A percentile compares a stretch with the other conserved stretches of the same genome.
Conservation (phyloP, 2,797 vertebrate genomes). For the Neosilurus mollespiculum region DNA sequence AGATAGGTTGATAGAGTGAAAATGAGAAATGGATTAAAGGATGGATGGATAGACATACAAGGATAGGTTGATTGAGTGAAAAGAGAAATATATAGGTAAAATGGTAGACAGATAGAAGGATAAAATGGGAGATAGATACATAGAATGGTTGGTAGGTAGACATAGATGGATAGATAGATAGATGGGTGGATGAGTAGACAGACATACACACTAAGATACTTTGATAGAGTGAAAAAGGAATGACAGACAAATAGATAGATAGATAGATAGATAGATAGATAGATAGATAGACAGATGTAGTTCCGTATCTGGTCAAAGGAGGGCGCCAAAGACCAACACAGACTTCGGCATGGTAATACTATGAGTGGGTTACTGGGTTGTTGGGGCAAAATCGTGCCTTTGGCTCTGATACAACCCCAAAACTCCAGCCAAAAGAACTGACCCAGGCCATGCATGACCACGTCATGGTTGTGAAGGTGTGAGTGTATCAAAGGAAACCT, state of each 20-base stretch:
- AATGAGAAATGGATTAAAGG: too few species aligned
- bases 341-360: neutral
- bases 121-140: too few species aligned
- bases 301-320: conserved; percentile 58
- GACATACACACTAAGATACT: too few species aligned
- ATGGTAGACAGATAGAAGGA: too few species aligned
- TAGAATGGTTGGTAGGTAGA: too few species aligned
- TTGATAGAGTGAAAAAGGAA: too few species aligned
- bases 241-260: too few species aligned
- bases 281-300: neutral
- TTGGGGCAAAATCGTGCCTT: neutral
- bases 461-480: neutral
- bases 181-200: too few species aligned
- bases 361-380: too few species aligned
- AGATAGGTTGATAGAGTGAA: neutral
- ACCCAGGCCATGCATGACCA: neutral
- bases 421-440: neutral
- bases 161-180: too few species aligned
- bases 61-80: neutral
- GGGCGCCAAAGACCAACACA: conserved; percentile 64
- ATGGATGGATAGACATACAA: neutral
- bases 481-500: neutral
- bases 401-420: neutral
- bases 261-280: neutral
- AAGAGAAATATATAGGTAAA: too few species aligned